These are phyloP conservation scores for Spilogale gracilis DNA, from an alignment of 2,113 vertebrate genomes.

Conservation along the genomic window DNA sequence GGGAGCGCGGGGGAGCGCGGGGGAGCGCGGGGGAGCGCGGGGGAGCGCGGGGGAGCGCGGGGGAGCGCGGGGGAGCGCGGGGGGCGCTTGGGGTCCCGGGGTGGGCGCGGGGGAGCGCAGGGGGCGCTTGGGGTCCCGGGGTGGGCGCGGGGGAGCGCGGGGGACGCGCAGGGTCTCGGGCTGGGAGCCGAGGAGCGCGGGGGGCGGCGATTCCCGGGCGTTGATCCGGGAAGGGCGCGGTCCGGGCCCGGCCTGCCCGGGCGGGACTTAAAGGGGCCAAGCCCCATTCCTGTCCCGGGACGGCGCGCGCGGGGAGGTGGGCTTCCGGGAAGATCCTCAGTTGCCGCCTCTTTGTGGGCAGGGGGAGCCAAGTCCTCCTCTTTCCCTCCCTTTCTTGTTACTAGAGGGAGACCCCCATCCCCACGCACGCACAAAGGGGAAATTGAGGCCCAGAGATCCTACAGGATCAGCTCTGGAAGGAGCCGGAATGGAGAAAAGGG, in stretches of 20 bases:
- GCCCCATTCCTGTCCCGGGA: background rate
- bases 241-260: background rate
- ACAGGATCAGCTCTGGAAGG: background rate
- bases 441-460: background rate
- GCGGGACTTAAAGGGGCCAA: constrained; percentile 67
- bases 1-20: too few relatives aligned
- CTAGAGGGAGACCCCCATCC: background rate
- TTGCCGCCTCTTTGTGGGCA: accelerated
- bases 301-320: background rate
- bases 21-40: too few relatives aligned
- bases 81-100: too few relatives aligned
- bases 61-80: too few relatives aligned
- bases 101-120: too few relatives aligned
- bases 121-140: too few relatives aligned
- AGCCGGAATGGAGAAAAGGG: background rate
- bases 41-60: too few relatives aligned
- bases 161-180: too few relatives aligned
- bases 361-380: too few relatives aligned
- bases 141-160: accelerated
- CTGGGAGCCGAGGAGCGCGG: too few relatives aligned
- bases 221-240: background rate
- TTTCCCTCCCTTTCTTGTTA: background rate
- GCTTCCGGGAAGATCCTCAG: background rate
- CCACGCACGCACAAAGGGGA: background rate
- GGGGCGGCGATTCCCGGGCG: accelerated